Conservation (phyloP, 2,888 invertebrate genomes). For the Ormyrus labotus region DNA sequence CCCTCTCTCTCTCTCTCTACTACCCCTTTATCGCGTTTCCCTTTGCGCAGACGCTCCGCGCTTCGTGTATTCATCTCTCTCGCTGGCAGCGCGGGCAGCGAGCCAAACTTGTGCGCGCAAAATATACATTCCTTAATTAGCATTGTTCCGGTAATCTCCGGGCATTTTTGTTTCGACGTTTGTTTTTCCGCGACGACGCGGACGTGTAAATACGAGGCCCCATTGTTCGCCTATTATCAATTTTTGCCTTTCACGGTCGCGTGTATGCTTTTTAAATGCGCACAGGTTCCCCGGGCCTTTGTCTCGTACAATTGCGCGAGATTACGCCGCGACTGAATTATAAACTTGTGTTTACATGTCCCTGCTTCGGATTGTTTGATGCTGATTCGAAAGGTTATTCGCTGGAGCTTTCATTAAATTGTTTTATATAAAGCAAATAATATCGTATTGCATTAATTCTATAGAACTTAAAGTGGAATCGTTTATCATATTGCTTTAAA, state of each 20-base stretch:
- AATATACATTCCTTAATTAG: slow-evolving; percentile 48
- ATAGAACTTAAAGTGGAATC: too few relatives aligned
- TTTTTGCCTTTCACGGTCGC: slow-evolving; percentile 11
- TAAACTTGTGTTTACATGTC: too few relatives aligned
- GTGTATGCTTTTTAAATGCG: not conserved
- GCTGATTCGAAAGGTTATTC: too few relatives aligned
- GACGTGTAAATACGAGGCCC: not conserved
- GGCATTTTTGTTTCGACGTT: slow-evolving; percentile 29
- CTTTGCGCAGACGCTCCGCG: slow-evolving; percentile 19
- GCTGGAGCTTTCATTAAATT: too few relatives aligned
- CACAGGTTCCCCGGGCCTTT: not conserved
- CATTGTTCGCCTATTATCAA: not conserved
- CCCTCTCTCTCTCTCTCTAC: not conserved
- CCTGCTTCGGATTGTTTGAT: too few relatives aligned
- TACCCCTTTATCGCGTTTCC: slow-evolving; percentile 44
- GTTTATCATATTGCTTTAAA: too few relatives aligned
- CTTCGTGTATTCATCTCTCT: slow-evolving; percentile 38
- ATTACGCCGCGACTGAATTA: not conserved
- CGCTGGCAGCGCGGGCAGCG: slow-evolving; percentile 30
- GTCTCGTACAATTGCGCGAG: not conserved
- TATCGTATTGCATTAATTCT: too few relatives aligned
- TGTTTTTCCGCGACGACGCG: not conserved
- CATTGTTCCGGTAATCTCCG: slow-evolving; percentile 44
- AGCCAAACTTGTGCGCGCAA: slow-evolving; percentile 38
- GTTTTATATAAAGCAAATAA: too few relatives aligned